A percentile compares a stretch with the other conserved stretches of the same genome.
phyloP scores from a whole-genome alignment of 2,113 vertebrate species.

The Guaruba guarouba region DNA sequence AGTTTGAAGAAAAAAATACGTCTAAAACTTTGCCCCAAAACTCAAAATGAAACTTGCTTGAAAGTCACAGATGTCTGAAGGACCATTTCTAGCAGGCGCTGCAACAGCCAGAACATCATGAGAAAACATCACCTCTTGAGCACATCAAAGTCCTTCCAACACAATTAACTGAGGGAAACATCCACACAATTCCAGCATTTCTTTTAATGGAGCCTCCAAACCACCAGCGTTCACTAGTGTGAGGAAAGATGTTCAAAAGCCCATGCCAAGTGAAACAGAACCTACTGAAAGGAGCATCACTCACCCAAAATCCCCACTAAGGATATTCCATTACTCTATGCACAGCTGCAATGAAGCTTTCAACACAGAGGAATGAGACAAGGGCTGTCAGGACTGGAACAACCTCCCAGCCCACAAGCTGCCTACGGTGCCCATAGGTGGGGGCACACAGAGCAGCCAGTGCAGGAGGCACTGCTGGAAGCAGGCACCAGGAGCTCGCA shows the following conservation, averaged over 20 bases:
- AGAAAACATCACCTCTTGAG: neutral
- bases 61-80: neutral
- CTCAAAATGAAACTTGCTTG: neutral
- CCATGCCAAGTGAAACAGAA: rapidly evolving
- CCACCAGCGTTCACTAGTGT: neutral
- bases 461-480: neutral
- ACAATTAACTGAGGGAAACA: neutral
- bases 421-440: rapidly evolving
- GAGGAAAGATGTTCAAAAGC: neutral
- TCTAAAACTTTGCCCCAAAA: neutral
- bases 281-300: neutral
- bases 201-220: neutral
- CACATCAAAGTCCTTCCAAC: neutral
- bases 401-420: neutral
- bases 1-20: neutral
- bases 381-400: neutral
- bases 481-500: rapidly evolving
- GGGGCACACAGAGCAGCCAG: rapidly evolving
- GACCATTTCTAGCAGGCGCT: neutral
- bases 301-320: neutral
- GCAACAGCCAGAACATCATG: neutral
- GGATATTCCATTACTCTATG: neutral
- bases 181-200: neutral
- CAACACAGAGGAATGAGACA: neutral
- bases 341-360: rapidly evolving